Evolutionary conservation across 2,888 invertebrate species (phyloP), one percentile per base, ranked within the genome.

Genomic region (Volucella bombylans): DNA sequence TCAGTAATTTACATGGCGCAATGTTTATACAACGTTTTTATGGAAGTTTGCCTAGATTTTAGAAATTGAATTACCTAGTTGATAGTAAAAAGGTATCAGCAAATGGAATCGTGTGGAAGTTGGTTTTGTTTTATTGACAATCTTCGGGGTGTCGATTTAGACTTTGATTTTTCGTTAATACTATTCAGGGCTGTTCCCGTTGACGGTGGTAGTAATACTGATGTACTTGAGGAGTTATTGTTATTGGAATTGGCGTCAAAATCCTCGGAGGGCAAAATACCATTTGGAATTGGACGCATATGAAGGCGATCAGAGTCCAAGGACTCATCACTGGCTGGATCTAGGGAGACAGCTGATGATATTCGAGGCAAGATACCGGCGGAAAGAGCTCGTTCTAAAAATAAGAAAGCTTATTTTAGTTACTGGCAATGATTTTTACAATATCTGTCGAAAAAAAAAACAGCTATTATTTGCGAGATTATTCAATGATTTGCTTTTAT

Each of bases 291-390:
- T 89, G 92, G 91, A 86, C 91, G 90, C 88, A 90, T 91, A 55
- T 91, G 91, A 76, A 91, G 85, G 41, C 91, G 90, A 47, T 89
- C 90, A 9, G 91, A 91, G 87, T 91, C 92, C 65, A 91, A 74
- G 8, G 92, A 92, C 74, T 91, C 92, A 81, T 92, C 92, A 87
- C 92, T 92, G 39, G 91, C 91, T 65, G 91, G 91, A 89, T 92
- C 92, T 81, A 92, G 76, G 6, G 92, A 91, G 38, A 87, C 90
- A 43, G 90, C 91, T 65, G 92, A 92, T 57, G 91, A 89, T 11
- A 92, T 90, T 47, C 89, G 89, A 69, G 90, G 91, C 55, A 92
- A 74, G 72, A 92, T 87, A 79, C 90, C 91, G 79, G 90, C 90
- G 23, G 92, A 91, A 41, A 91, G 89, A 18, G 91, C 89, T 15